Conservation (phyloP, 1,140 invertebrate genomes). For the Diplogasteroides magnus region DNA sequence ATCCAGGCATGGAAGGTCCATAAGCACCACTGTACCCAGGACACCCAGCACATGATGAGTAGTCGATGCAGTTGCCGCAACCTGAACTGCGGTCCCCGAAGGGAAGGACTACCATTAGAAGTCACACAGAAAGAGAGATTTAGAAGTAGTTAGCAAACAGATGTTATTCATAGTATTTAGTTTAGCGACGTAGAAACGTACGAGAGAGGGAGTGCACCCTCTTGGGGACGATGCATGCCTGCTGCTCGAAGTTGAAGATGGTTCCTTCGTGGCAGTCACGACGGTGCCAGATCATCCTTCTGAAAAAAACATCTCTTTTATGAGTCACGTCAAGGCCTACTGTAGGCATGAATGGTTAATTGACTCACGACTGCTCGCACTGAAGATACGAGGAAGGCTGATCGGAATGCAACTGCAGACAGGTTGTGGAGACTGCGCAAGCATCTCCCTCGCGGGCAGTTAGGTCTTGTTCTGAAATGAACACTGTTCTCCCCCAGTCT, state of each 20-base stretch:
- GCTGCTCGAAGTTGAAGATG: conserved; percentile 51
- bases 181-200: conserved; percentile 17
- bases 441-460: conserved; percentile 39
- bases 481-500: conserved; percentile 11
- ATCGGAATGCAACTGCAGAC: conserved; percentile 46
- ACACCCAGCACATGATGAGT: no score
- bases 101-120: no score
- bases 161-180: no score
- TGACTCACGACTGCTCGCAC: conserved; percentile 46
- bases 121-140: no score
- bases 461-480: conserved; percentile 44
- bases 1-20: no score
- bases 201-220: conserved; percentile 19
- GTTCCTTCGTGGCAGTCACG: conserved; percentile 48
- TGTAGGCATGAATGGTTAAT: neutral
- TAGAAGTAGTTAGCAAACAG: no score
- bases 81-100: no score
- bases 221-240: conserved; percentile 43
- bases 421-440: conserved; percentile 44
- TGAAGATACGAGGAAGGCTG: conserved; percentile 43
- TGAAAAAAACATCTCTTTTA: neutral
- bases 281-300: conserved; percentile 37
- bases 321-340: neutral
- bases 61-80: no score
- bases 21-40: no score